Base-by-base conservation (phyloP, 1,140 invertebrate species). In the Drosophila parvula region DNA sequence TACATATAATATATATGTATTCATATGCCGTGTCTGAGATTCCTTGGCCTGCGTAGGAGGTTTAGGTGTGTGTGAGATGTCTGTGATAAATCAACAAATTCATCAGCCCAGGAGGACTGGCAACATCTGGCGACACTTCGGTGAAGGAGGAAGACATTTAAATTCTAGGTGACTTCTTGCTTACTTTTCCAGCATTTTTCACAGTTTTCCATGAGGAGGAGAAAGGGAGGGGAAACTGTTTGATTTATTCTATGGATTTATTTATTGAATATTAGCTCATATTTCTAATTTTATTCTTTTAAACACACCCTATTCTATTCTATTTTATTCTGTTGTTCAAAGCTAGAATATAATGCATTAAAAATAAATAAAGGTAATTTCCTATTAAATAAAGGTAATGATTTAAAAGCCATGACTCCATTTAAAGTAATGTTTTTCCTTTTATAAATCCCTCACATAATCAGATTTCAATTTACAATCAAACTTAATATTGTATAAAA, bases 61-160 rank as follows among this genome's bases (percentile, higher is more conserved):
- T 53, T 16, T 36, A 22, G 78, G 78, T 81, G 75, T 71, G 63
- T 57, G 69, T 32, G 45, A 68, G 74, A 61, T 79, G 74, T 62
- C 65, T 65, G 55, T 63, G 68, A 89, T 89, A 88, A 88, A 89
- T 89, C 84, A 89, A 89, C 74, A 59, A 84, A 89, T 89, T 88
- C 81, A 88, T 82, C 77, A 83, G 71, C 64, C 73, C 51, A 55
- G 36, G 36, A 62, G 36, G 36, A 62, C 69, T 53, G 44, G 47
- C 79, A 83, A 68, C 84, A 88, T 56, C 59, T 80, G 77, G 84
- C 69, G 48, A 74, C 69, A 74, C 38, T 38, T 56, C 11, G 58
- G 36, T 40, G 27, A 16, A 30, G 14, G 22, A 48, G 34, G 12
- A 41, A 50, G 32, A 27, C 53, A 63, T 34, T 74, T 58, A 43